Evolutionary conservation across 2,797 vertebrate species (phyloP), one percentile per base, ranked within the genome.

Genomic region (Sciurus vulgaris): DNA sequence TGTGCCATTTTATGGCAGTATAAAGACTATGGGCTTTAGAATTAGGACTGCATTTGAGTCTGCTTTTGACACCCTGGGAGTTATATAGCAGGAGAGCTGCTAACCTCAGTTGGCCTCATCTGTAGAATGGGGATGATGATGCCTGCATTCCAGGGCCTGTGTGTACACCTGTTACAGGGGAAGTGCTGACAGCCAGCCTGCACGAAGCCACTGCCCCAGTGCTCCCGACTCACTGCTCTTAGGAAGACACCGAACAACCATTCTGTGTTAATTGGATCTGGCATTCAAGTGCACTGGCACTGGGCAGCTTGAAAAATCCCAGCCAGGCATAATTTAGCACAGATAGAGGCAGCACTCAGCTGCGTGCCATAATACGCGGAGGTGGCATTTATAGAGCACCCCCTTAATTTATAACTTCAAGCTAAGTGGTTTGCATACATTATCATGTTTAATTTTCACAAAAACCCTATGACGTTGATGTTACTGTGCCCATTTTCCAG

Each of bases 401-500:
- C 78, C 2, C 22, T 85, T 6, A 74, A 59, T 67, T 61, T 89
- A 49, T 41, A 28, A 63, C 35, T 77, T 35, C 67, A 47, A 74
- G 63, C 26, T 85, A 15, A 38, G 18, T 56, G 59, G 65, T 20
- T 47, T 85, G 84, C 22, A 30, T 2, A 35, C 7, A 10, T 26
- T 77, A 33, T 63, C 30, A 7, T 69, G 38, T 78, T 89, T 69
- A 74, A 28, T 86, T 94, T 24, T 81, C 44, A 82, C 13, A 72
- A 63, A 30, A 87, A 41, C 76, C 61, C 51, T 63, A 17, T 69
- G 17, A 59, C 78, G 44, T 73, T 35, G 67, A 26, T 26, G 49
- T 22, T 93, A 6, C 69, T 49, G 38, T 73, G 73, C 28, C 24
- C 17, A 63, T 84, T 92, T 93, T 92, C 86, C 47, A 95, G 91